These are phyloP conservation scores for Rhynchopsitta pachyrhyncha DNA, from an alignment of 2,113 vertebrate genomes.

Conservation along the genomic window DNA sequence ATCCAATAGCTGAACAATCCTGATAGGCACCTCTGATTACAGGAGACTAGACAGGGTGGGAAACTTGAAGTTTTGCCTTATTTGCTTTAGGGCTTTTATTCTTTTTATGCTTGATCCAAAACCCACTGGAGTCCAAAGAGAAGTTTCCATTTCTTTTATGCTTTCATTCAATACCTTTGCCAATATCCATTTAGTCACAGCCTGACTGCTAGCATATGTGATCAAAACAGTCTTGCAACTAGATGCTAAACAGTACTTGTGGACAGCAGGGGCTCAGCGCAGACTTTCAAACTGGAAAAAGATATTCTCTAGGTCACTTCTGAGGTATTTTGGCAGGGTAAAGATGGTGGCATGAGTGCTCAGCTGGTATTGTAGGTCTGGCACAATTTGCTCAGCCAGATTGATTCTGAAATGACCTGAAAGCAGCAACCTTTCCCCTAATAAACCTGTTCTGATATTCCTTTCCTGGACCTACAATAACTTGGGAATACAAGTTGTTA, in stretches of 20 bases:
- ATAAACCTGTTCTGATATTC: background rate
- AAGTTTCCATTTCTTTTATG: background rate
- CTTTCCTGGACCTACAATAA: background rate
- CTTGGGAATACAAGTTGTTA: background rate
- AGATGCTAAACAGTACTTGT: background rate
- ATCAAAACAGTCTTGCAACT: background rate
- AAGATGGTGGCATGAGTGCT: background rate
- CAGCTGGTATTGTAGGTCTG: background rate
- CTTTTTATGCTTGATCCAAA: background rate
- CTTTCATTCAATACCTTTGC: slow-evolving; percentile 2
- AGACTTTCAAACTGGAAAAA: background rate
- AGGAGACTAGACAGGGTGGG: background rate
- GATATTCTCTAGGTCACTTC: background rate
- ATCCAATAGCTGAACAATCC: background rate
- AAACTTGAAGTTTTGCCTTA: background rate
- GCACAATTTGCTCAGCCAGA: background rate
- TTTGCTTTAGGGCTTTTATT: background rate
- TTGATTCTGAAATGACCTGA: background rate
- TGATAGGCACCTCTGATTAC: background rate
- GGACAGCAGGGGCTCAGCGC: background rate
- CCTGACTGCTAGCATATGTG: background rate
- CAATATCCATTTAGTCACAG: slow-evolving; percentile 8
- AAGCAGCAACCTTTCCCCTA: background rate
- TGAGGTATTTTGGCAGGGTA: background rate
- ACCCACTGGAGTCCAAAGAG: background rate